A percentile compares a stretch with the other conserved stretches of the same genome.
These are phyloP conservation scores for Toxotes lorentzi DNA, from an alignment of 2,797 vertebrate genomes.

Conservation along the genomic window DNA sequence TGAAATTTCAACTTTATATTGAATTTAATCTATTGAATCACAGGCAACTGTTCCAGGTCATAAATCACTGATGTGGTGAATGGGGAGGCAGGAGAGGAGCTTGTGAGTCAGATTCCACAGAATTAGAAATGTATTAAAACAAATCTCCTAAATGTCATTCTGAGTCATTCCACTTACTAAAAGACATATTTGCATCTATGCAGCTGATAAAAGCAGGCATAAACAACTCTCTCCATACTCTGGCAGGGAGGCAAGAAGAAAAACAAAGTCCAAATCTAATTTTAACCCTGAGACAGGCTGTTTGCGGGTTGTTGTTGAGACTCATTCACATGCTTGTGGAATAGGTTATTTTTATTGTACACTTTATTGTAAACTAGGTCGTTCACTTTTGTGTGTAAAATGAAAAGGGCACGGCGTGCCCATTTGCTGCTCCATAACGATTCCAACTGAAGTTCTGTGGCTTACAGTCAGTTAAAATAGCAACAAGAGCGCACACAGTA, in stretches of 20 bases:
- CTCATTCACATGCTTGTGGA: conserved; percentile 75
- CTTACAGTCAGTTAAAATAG: conserved; percentile 48
- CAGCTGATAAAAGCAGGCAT: neutral
- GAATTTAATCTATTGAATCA: neutral
- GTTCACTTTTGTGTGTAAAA: conserved; percentile 62
- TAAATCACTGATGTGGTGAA: neutral
- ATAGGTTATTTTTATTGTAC: conserved; percentile 68
- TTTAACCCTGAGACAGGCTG: conserved; percentile 68
- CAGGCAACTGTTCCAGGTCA: conserved; percentile 3
- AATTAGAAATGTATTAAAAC: conserved; percentile 6
- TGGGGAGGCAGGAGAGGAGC: neutral
- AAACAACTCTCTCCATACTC: neutral
- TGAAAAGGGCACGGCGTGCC: conserved; percentile 54
- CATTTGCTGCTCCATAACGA: conserved; percentile 56
- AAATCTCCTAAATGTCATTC: neutral
- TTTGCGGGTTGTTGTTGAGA: conserved; percentile 75
- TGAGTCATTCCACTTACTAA: neutral
- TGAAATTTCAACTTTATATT: neutral
- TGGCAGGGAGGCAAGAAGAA: conserved; percentile 39
- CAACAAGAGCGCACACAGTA: neutral
- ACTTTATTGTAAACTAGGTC: conserved; percentile 70
- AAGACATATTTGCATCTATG: neutral
- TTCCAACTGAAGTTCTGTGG: conserved; percentile 36
- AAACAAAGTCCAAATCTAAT: conserved; percentile 71
- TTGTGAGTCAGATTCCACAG: conserved; percentile 9